phyloP scores from a whole-genome alignment of 2,113 vertebrate genomes.

The Symphodus melops region DNA sequence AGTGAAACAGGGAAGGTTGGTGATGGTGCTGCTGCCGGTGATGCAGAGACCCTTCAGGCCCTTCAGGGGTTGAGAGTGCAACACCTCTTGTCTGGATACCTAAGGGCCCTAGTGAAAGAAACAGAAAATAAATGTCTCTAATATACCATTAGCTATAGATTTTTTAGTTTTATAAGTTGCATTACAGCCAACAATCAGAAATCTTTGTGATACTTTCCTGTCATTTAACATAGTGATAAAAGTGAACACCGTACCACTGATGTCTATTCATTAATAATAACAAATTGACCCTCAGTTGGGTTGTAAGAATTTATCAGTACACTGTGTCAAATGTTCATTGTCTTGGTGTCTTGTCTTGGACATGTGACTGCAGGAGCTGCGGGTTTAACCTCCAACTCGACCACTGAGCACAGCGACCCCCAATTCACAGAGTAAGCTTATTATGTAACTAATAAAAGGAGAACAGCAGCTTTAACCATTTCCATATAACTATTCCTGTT shows the following conservation, averaged over 20 bases:
- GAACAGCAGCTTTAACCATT: neutral
- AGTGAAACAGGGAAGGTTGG: conserved; percentile 76
- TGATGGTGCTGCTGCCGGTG: conserved; percentile 75
- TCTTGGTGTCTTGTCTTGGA: too few species aligned
- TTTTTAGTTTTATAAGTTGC: too few species aligned
- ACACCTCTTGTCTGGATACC: conserved; percentile 74
- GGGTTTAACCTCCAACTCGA: too few species aligned
- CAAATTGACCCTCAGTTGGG: too few species aligned
- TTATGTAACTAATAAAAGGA: conserved; percentile 6
- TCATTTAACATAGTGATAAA: too few species aligned
- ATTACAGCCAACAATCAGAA: neutral
- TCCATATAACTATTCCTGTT: neutral
- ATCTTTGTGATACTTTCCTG: neutral
- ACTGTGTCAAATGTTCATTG: too few species aligned
- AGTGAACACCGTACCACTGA: too few species aligned
- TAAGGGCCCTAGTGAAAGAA: conserved; percentile 61
- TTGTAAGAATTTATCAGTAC: too few species aligned
- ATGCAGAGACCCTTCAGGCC: conserved; percentile 67
- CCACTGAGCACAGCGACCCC: neutral
- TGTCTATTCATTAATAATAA: too few species aligned
- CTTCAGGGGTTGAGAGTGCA: conserved; percentile 68
- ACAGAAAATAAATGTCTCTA: neutral
- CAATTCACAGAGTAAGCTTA: neutral
- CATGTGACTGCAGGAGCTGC: too few species aligned
- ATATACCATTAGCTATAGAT: too few species aligned